phyloP scores from a whole-genome alignment of 2,888 invertebrate genomes.

The Temnothorax rugatulus region DNA sequence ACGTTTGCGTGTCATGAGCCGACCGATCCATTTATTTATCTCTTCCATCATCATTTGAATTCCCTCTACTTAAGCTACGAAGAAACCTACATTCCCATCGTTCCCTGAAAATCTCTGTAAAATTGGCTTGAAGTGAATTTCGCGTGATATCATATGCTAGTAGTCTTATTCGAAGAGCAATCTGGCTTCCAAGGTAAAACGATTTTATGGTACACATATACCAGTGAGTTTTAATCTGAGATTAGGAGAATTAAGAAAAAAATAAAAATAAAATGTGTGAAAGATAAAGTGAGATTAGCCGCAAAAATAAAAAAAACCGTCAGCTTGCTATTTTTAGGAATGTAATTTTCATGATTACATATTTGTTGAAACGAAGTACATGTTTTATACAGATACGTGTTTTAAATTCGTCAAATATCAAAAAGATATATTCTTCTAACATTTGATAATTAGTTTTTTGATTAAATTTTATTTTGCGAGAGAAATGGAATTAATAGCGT shows the following conservation, averaged over 20 bases:
- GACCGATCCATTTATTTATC: conserved; percentile 37
- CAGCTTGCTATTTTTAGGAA: not conserved
- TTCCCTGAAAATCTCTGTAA: conserved; percentile 40
- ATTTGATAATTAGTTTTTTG: not conserved
- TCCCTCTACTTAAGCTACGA: conserved; percentile 28
- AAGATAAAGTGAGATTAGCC: not conserved
- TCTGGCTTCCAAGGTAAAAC: conserved; percentile 51
- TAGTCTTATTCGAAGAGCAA: conserved; percentile 25
- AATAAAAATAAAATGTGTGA: not conserved
- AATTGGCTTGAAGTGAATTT: conserved; percentile 56
- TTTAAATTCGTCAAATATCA: not conserved
- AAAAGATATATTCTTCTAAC: not conserved
- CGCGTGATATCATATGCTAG: conserved; percentile 41
- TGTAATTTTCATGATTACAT: not conserved
- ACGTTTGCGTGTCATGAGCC: conserved; percentile 26
- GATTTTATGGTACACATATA: conserved; percentile 19
- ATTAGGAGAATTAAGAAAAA: too few species aligned
- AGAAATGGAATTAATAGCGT: not conserved
- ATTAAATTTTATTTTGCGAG: not conserved
- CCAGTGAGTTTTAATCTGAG: conserved; percentile 1
- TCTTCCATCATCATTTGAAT: conserved; percentile 37
- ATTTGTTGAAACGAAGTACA: not conserved
- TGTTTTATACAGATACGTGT: not conserved
- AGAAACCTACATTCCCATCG: conserved; percentile 51
- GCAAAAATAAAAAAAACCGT: not conserved